These are phyloP conservation scores for Micrastur ruficollis DNA, from an alignment of 2,797 vertebrate genomes.

Conservation along the genomic window DNA sequence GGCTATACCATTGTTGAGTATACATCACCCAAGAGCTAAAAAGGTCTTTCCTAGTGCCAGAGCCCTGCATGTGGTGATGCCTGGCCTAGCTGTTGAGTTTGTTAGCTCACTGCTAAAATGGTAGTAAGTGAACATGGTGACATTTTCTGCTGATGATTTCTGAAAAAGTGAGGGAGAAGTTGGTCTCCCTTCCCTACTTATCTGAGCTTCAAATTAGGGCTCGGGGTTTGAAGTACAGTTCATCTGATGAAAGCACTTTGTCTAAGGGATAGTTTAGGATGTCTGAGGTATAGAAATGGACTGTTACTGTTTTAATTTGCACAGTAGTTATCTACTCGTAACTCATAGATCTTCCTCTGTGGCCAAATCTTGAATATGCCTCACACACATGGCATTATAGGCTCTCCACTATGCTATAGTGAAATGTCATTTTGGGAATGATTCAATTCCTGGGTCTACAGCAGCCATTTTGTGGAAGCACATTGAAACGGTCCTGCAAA, in stretches of 20 bases:
- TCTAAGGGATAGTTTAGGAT: background rate
- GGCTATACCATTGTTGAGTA: background rate
- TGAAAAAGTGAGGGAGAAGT: slow-evolving; percentile 38
- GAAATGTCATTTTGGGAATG: background rate
- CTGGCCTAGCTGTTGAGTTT: slow-evolving; percentile 20
- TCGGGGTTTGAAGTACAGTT: background rate
- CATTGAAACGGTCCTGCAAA: background rate
- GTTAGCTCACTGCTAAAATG: slow-evolving; percentile 48
- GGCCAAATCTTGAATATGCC: background rate
- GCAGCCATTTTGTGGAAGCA: background rate
- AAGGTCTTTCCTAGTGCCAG: background rate
- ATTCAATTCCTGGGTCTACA: background rate
- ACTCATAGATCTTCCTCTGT: background rate
- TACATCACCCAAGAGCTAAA: background rate
- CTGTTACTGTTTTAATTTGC: slow-evolving; percentile 10
- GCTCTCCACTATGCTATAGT: background rate
- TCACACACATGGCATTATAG: background rate
- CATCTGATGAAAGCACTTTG: background rate
- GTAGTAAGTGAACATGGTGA: slow-evolving; percentile 13
- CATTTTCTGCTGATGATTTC: slow-evolving; percentile 53
- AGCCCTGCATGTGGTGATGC: background rate
- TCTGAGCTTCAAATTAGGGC: background rate
- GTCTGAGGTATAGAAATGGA: background rate
- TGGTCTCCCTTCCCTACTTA: background rate
- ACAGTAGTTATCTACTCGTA: background rate